Base-by-base conservation (phyloP, 2,113 vertebrate genomes). In the Engraulis encrasicolus region DNA sequence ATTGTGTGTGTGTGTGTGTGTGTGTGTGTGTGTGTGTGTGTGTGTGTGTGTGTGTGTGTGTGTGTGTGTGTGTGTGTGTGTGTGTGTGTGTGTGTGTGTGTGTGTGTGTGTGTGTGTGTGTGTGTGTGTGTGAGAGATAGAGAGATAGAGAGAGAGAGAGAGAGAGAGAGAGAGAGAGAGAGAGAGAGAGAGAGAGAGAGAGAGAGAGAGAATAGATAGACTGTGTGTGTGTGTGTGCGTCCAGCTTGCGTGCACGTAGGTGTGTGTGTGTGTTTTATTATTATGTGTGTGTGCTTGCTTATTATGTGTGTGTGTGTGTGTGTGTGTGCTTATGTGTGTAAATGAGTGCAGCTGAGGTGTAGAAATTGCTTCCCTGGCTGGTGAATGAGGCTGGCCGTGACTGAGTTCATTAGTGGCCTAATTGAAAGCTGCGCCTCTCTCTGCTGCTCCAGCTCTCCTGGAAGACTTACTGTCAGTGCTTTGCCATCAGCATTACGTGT, bases 331-430 rank as follows among this genome's bases (percentile, higher is more conserved):
- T n/a, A n/a, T n/a, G n/a, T n/a, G 58, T 66, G 79, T 82, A 85
- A 87, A 85, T 87, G 52, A 77, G 20, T 12, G 31, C 77, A 50
- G 77, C 83, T 86, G 38, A 85, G 84, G 84, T 84, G 83, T 83
- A 80, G 84, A 74, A 50, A 91, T 90, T 91, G 86, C 87, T 91
- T 91, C 91, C 85, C 61, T 74, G 52, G 27, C 81, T 89, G 87
- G 81, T 9, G 86, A 89, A 91, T 89, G 49, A 84, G 86, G 89
- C 89, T 82, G 37, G 45, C 9, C 23, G 58, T 88, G 85, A 71
- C 86, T 78, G 80, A 85, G 88, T 90, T 92, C 87, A 93, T 93
- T 89, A 88, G 50, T 78, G 49, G 52, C 74, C 78, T 92, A 92
- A 93, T 84, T 91, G 89, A 92, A 92, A 92, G 86, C 84, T 6